phyloP scores from a whole-genome alignment of 2,888 invertebrate genomes.

The Leptinotarsa juncta region DNA sequence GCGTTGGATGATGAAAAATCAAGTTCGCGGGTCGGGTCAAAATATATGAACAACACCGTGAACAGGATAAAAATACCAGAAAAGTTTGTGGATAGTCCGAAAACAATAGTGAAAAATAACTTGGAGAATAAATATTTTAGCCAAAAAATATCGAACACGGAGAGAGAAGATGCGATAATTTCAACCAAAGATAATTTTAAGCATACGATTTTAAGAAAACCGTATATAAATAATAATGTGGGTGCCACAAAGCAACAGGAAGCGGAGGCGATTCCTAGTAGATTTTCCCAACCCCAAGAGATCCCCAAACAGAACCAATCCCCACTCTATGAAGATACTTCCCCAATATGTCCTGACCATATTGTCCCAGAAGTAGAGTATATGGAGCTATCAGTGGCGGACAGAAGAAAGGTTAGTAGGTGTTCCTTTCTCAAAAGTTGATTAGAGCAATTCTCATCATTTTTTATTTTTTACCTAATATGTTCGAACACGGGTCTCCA shows the following conservation, averaged over 20 bases:
- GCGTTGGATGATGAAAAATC: conserved; percentile 44
- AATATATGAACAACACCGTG: conserved; percentile 43
- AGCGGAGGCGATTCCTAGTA: conserved; percentile 17
- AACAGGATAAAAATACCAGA: conserved; percentile 67
- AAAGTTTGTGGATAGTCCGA: conserved; percentile 56
- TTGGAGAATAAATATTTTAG: conserved; percentile 38
- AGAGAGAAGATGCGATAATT: not conserved
- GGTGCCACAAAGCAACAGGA: not conserved
- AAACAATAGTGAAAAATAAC: conserved; percentile 6
- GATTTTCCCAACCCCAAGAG: conserved; percentile 21
- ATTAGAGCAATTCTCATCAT: no score
- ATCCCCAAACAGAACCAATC: not conserved
- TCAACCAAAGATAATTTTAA: not conserved
- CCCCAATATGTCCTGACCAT: conserved; percentile 57
- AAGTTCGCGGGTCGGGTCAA: conserved; percentile 20
- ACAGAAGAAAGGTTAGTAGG: conserved; percentile 47
- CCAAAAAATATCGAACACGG: conserved; percentile 31
- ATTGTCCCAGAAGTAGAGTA: conserved; percentile 55
- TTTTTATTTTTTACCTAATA: no score
- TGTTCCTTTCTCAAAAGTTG: no score
- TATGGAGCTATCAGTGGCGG: conserved; percentile 42
- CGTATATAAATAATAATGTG: not conserved
- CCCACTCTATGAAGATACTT: conserved; percentile 45
- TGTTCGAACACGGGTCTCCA: no score
- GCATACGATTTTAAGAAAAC: no score